These are phyloP conservation scores for Danio kyathit DNA, from an alignment of 2,797 vertebrate species.

Conservation along the genomic window DNA sequence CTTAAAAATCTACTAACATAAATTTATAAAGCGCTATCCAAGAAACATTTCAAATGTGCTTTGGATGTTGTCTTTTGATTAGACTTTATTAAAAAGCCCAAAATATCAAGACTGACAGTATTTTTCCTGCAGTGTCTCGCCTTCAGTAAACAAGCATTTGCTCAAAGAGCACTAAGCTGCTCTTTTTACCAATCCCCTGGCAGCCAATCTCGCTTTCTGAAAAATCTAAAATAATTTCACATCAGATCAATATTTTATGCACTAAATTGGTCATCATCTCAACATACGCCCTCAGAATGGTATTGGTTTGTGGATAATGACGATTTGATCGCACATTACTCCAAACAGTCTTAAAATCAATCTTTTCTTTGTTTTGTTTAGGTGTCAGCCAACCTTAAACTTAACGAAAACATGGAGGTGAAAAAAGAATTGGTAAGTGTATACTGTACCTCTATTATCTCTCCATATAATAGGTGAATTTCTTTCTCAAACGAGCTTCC, in stretches of 20 bases:
- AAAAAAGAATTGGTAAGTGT: constrained; percentile 94
- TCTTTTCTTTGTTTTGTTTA: constrained; percentile 67
- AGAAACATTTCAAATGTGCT: no score
- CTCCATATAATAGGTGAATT: not conserved
- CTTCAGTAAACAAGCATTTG: no score
- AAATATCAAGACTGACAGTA: no score
- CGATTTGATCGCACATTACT: not conserved
- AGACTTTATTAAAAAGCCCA: no score
- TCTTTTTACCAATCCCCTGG: not conserved
- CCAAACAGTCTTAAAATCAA: not conserved
- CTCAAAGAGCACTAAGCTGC: not conserved
- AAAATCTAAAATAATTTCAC: not conserved
- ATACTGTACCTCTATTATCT: not conserved
- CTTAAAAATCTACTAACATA: no score
- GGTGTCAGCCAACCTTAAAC: constrained; percentile 96
- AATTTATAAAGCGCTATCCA: no score
- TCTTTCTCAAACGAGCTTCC: no score
- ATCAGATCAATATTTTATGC: not conserved
- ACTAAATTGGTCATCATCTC: not conserved
- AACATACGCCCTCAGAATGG: not conserved
- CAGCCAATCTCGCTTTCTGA: not conserved
- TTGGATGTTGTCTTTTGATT: no score
- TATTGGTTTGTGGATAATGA: not conserved
- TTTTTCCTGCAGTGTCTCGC: no score
- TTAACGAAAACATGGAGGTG: constrained; percentile 93